Conservation (phyloP, 2,888 invertebrate species). For the Sturmia bella region DNA sequence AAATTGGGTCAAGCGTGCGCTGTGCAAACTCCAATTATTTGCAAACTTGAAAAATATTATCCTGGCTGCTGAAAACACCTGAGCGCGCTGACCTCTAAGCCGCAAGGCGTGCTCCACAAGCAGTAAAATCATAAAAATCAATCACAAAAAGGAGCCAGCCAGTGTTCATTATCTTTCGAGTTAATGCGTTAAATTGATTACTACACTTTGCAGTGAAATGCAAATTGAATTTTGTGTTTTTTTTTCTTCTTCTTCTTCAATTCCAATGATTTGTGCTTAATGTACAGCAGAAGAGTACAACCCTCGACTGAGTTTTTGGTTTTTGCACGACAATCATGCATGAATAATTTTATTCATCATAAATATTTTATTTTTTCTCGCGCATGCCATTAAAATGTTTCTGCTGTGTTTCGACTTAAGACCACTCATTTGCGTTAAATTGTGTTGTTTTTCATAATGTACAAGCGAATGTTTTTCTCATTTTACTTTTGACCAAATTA, state of each 20-base stretch:
- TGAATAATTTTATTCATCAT: conserved; percentile 65
- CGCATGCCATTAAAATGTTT: conserved; percentile 61
- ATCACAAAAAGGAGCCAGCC: not conserved
- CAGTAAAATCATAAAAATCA: not conserved
- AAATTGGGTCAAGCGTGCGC: too few species aligned
- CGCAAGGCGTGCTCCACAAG: not conserved
- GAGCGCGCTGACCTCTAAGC: too few species aligned
- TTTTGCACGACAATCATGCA: conserved; percentile 68
- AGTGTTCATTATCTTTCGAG: not conserved
- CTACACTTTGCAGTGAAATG: conserved; percentile 22
- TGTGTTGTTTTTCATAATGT: conserved; percentile 63
- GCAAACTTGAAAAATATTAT: conserved; percentile 52
- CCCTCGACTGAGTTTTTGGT: conserved; percentile 56
- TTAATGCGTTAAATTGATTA: conserved; percentile 37
- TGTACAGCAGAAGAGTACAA: conserved; percentile 47
- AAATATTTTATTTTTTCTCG: conserved; percentile 63
- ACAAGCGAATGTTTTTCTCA: conserved; percentile 31
- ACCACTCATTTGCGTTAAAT: conserved; percentile 66
- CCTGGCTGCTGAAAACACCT: too few species aligned
- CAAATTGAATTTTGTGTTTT: too few species aligned
- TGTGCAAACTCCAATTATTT: conserved; percentile 63
- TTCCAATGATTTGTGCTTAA: conserved; percentile 42
- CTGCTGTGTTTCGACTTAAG: conserved; percentile 31
- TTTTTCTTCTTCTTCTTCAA: conserved; percentile 3
- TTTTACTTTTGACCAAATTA: conserved; percentile 65